Evolutionary conservation across 1,140 invertebrate species (phyloP), one percentile per base, ranked within the genome.

Genomic region (Diprion similis): DNA sequence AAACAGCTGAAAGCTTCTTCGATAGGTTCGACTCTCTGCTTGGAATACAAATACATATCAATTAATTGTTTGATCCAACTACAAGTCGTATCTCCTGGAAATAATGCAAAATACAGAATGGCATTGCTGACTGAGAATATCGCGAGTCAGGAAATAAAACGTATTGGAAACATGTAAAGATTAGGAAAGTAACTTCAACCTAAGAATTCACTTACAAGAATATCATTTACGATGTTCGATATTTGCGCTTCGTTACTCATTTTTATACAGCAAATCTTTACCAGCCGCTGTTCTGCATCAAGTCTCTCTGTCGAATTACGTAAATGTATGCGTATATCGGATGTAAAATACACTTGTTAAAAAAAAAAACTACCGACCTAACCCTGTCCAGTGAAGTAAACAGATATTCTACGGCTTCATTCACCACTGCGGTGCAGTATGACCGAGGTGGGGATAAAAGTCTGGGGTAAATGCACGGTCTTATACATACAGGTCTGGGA

Each of bases 1-100:
- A 95, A 95, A 79, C 93, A 95, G 84, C 94, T 94, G 79, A 97
- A 97, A 0, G 94, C 94, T 86, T 96, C 95, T 82, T 97, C 95
- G 66, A 97, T 92, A 1, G 92, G 89, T 82, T 97, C 95, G 4
- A 95, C 93, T 87, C 91, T 92, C 93, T 96, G 81, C 71, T 86
- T 88, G 77, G 73, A 74, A 77, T 76, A 76, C 46, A 64, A 46
- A 11, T 66, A 68, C 7, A 65, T 7, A 24, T 4, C 13, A 76
- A 65, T 37, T 59, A 66, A 66, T 11, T 71, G 19, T 46, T 1
- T 15, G 13, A 11, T 11, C 18, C 11, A 65, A 15, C 3, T 24
- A 46, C 18, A 18, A 72, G 37, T 48, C 37, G 46, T 68, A 70
- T 46, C 17, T 71, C 65, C 66, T 1, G 68, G 51, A 75, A 64